phyloP scores from a whole-genome alignment of 2,888 invertebrate species.

The Dicycla oo region DNA sequence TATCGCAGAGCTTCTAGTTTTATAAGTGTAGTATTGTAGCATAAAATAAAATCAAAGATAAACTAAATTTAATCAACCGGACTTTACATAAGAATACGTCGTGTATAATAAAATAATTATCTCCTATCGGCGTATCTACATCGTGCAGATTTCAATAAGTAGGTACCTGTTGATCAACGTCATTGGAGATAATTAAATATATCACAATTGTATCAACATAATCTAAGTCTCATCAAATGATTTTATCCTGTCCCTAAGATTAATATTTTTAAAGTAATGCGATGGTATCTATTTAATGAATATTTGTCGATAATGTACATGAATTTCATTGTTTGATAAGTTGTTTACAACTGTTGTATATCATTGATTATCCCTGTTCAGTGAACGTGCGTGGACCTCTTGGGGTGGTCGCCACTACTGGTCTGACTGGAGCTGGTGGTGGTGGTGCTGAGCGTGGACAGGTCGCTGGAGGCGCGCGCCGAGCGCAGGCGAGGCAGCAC shows the following conservation, averaged over 20 bases:
- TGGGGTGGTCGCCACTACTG: conserved; percentile 84
- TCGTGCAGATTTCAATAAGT: conserved; percentile 34
- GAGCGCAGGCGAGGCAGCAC: conserved; percentile 86
- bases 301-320: conserved; percentile 15
- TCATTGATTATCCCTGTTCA: conserved; percentile 10
- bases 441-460: conserved; percentile 87
- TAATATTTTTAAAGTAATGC: conserved; percentile 27
- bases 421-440: conserved; percentile 88
- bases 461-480: conserved; percentile 87
- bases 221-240: conserved; percentile 41
- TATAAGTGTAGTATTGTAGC: not conserved
- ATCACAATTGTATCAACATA: conserved; percentile 41
- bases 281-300: conserved; percentile 27
- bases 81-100: conserved; percentile 15
- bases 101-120: conserved; percentile 26
- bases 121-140: conserved; percentile 37
- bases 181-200: conserved; percentile 46
- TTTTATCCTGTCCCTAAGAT: conserved; percentile 37
- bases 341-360: conserved; percentile 50
- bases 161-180: conserved; percentile 50
- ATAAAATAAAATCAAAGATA: conserved; percentile 10
- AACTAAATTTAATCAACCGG: conserved; percentile 19
- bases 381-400: conserved; percentile 79
- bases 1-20: conserved; percentile 32
- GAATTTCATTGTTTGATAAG: conserved; percentile 14